These are phyloP conservation scores for Caenorhabditis brenneri DNA, from an alignment of 1,140 invertebrate genomes.

Conservation along the genomic window DNA sequence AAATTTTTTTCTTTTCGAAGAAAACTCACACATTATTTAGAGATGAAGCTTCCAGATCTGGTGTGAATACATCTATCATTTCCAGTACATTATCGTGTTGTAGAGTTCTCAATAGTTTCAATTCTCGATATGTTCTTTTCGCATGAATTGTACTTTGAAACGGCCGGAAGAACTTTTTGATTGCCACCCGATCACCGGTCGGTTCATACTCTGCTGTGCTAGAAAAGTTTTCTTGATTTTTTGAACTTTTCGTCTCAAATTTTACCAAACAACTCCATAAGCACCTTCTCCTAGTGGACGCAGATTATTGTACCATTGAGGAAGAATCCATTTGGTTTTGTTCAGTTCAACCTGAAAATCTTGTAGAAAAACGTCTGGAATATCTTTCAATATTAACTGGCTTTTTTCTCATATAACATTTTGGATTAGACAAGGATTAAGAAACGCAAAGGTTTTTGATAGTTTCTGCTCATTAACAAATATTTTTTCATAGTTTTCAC, in stretches of 20 bases:
- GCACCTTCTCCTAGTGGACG: conserved; percentile 92
- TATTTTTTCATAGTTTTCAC: too few species aligned
- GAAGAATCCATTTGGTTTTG: conserved; percentile 94
- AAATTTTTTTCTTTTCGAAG: too few species aligned
- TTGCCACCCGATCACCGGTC: conserved; percentile 73
- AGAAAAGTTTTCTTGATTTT: conserved; percentile 55
- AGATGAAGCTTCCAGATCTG: conserved; percentile 78
- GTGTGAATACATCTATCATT: conserved; percentile 90
- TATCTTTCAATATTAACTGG: too few species aligned
- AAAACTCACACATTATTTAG: conserved; percentile 83
- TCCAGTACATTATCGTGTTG: conserved; percentile 79
- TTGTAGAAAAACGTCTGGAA: neutral
- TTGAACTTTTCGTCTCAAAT: conserved; percentile 54
- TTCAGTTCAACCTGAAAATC: conserved; percentile 81
- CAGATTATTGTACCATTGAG: conserved; percentile 85
- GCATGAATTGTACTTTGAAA: conserved; percentile 74
- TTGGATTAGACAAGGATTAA: too few species aligned
- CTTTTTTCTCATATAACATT: too few species aligned
- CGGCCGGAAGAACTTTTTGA: conserved; percentile 75
- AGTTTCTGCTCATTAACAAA: too few species aligned
- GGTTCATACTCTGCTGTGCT: conserved; percentile 72
- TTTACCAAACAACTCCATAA: conserved; percentile 96
- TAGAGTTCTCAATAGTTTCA: conserved; percentile 73
- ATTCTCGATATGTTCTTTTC: conserved; percentile 72
- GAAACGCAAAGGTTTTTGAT: too few species aligned